Evolutionary conservation across 2,888 invertebrate genomes (phyloP).

Genomic region (Chloromyia formosa): DNA sequence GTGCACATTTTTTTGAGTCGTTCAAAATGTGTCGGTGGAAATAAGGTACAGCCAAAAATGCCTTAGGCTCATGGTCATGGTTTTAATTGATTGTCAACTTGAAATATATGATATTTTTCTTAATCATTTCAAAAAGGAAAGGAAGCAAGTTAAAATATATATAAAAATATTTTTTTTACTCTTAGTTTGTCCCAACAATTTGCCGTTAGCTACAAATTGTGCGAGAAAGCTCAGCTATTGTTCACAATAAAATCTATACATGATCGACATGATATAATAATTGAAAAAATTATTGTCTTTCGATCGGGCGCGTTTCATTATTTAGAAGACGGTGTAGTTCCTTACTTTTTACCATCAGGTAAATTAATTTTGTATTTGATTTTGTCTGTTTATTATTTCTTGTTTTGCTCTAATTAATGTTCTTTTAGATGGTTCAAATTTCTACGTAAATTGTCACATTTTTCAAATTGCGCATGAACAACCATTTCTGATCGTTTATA

Average conservation of each 20-base stretch:
- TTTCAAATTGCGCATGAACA: constrained; percentile 57
- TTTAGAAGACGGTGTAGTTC: constrained; percentile 55
- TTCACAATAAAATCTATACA: constrained; percentile 56
- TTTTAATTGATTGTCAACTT: too few relatives aligned
- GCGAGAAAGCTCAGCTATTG: constrained; percentile 58
- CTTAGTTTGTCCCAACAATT: constrained; percentile 19
- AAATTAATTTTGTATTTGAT: neutral
- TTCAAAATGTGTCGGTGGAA: too few relatives aligned
- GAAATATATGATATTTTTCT: too few relatives aligned
- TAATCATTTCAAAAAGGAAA: too few relatives aligned
- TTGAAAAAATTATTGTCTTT: constrained; percentile 59
- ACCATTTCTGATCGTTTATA: constrained; percentile 57
- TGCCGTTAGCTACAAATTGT: constrained; percentile 56
- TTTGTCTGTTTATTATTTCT: neutral
- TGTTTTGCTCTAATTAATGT: constrained; percentile 7
- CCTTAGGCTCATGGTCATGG: too few relatives aligned
- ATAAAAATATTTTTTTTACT: too few relatives aligned
- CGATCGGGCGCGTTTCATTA: constrained; percentile 57
- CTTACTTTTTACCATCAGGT: constrained; percentile 51
- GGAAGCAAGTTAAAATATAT: too few relatives aligned
- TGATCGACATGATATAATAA: constrained; percentile 52
- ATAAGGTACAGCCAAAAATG: too few relatives aligned
- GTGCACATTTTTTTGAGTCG: too few relatives aligned
- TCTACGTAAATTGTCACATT: constrained; percentile 59
- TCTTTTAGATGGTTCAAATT: constrained; percentile 51